Evolutionary conservation across 2,888 invertebrate species (phyloP).

Genomic region (Oxystoma pomonae): DNA sequence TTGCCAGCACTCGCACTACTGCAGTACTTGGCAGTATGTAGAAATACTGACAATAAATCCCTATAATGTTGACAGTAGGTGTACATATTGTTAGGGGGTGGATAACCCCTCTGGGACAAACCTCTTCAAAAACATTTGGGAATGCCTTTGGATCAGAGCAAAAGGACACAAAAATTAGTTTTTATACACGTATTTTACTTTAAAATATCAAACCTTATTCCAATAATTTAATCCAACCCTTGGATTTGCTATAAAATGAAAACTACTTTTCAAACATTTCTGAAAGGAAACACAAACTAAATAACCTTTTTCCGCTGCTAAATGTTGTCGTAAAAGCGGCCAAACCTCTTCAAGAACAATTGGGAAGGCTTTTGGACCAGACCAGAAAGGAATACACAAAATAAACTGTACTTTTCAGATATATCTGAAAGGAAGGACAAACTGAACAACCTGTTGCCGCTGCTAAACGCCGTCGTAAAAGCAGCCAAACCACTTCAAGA

Average conservation of each 20-base stretch:
- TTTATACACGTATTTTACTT: no score
- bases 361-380: slow-evolving; percentile 76
- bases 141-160: slow-evolving; percentile 72
- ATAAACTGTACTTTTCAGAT: slow-evolving; percentile 32
- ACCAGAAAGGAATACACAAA: slow-evolving; percentile 66
- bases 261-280: no score
- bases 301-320: slow-evolving; percentile 78
- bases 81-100: no score
- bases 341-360: slow-evolving; percentile 83
- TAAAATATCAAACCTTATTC: no score
- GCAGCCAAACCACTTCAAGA: slow-evolving; percentile 88
- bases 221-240: no score
- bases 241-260: no score
- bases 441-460: slow-evolving; percentile 78
- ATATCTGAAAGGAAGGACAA: slow-evolving; percentile 48
- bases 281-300: slow-evolving; percentile 55
- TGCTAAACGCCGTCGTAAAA: slow-evolving; percentile 65
- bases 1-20: no score
- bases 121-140: no score
- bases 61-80: no score
- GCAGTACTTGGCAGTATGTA: no score
- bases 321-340: slow-evolving; percentile 69
- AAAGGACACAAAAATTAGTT: slow-evolving; percentile 72
- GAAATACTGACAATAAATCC: no score
- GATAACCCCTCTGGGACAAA: no score